A percentile compares a stretch with the other conserved stretches of the same genome.
phyloP scores from a whole-genome alignment of 2,797 vertebrate genomes.

The Siniperca undulata region DNA sequence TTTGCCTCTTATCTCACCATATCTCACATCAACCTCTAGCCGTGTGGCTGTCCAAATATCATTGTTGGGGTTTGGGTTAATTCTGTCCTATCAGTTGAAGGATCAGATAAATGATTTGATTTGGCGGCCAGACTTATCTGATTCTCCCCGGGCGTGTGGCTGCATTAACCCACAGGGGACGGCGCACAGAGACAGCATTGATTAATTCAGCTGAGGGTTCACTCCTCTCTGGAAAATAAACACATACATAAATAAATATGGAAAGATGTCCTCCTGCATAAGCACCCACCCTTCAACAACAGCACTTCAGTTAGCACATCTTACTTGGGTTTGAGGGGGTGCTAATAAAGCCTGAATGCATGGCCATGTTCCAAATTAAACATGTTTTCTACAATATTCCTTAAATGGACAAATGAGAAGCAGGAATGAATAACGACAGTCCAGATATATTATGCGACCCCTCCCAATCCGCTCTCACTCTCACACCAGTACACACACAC shows the following conservation, averaged over 20 bases:
- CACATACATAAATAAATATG: slow-evolving; percentile 71
- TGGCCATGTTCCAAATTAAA: slow-evolving; percentile 16
- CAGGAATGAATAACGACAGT: slow-evolving; percentile 40
- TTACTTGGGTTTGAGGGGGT: neutral
- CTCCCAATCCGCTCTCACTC: slow-evolving; percentile 9
- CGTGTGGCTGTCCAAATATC: slow-evolving; percentile 17
- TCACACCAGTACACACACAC: slow-evolving; percentile 8
- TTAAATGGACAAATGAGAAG: slow-evolving; percentile 31
- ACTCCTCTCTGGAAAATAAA: slow-evolving; percentile 53
- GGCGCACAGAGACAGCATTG: slow-evolving; percentile 57
- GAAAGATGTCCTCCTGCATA: slow-evolving; percentile 43
- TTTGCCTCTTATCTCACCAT: slow-evolving; percentile 22
- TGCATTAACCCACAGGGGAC: slow-evolving; percentile 69
- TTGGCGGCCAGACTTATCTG: slow-evolving; percentile 63
- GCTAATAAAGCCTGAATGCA: slow-evolving; percentile 21
- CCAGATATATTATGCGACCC: slow-evolving; percentile 34
- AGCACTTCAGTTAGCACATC: neutral
- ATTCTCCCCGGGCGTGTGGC: slow-evolving; percentile 54
- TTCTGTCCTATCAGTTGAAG: slow-evolving; percentile 45
- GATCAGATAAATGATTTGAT: slow-evolving; percentile 71
- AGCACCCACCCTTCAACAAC: slow-evolving; percentile 35
- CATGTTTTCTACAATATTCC: slow-evolving; percentile 35
- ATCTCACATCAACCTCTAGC: slow-evolving; percentile 24
- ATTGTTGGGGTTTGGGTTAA: slow-evolving; percentile 38
- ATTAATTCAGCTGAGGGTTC: slow-evolving; percentile 67